Base-by-base conservation (phyloP, 2,113 vertebrate genomes). In the Tinamus guttatus region DNA sequence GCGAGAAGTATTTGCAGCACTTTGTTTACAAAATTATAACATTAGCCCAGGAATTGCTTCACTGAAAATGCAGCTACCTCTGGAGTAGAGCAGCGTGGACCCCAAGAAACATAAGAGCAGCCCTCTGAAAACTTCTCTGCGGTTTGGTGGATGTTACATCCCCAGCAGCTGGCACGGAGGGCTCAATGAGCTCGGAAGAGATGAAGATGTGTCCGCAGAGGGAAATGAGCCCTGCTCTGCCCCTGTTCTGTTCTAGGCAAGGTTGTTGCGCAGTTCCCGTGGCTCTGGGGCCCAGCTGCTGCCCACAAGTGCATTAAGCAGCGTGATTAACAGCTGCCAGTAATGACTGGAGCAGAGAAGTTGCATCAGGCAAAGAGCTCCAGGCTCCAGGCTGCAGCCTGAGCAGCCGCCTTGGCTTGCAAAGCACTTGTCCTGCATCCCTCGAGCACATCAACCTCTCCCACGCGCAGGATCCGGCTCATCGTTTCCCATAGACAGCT, bases 201-300 rank as follows among this genome's bases (percentile, higher is more conserved):
- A 91, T 76, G 92, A 94, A 82, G 93, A 92, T 92, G 93, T 62
- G 89, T 71, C 84, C 89, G 84, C 91, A 85, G 69, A 92, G 89
- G 87, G 77, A 81, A 88, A 92, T 1, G 8, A 94, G 89, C 84
- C 78, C 68, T 93, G 86, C 81, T 95, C 77, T 71, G 78, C 78
- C 79, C 28, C 8, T 51, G 43, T 30, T 94, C 89, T 88, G 18
- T 89, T 92, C 77, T 81, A 81, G 86, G 80, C 92, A 81, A 83
- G 76, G 88, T 68, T 60, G 59, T 32, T 71, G 80, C 4, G 11
- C 81, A 85, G 58, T 32, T 90, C 77, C 85, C 81, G 43, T 5
- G 38, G 1, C 58, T 7, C 45, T 4, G 77, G 19, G 0, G 38
- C 56, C 77, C 40, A 3, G 2, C 88, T 92, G 90, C 85, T 75